Evolutionary conservation across 2,888 invertebrate species (phyloP), one percentile per base, ranked within the genome.

Genomic region (Aplocera efformata): DNA sequence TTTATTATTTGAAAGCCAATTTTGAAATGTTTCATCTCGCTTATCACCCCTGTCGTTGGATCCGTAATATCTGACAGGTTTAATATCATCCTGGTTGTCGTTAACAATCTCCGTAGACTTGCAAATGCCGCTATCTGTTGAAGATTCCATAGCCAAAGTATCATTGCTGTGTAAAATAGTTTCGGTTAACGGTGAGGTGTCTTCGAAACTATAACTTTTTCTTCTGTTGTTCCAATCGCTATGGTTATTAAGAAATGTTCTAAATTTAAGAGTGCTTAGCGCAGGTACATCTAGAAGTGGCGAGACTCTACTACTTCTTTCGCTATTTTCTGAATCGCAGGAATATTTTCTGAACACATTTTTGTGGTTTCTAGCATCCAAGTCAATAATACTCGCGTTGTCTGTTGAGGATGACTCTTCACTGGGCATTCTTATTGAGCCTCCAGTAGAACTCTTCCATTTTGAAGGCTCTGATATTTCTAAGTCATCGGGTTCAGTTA

Each of bases 81-180:
- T 32, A 32, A 55, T 60, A 32, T 74, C 74, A 43, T 80, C 73
- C 11, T 59, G 39, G 40, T 71, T 59, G 37, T 82, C 80, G 46
- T 82, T 80, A 1, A 92, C 90, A 28, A 92, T 79, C 79, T 94
- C 94, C 10, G 91, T 90, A 0, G 94, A 94, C 60, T 92, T 90
- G 50, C 93, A 94, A 57, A 94, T 90, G 0, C 94, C 94, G 60
- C 94, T 94, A 58, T 94, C 94, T 1, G 93, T 94, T 2, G 94
- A 94, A n/a, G 93, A 92, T 67, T 94, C 93, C 63, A 92, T 91
- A 1, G 91, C 88, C 48, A 88, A 72, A 50, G 86, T 89, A 41
- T 84, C 88, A 56, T 86, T 89, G 43, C 64, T 72, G 43, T 76
- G 72, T 35, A 69, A 53, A 30, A 72, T 70, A 26, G 59, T 70